Percentiles rank a stretch among this genome's conserved stretches.
Conservation (phyloP, 2,888 invertebrate genomes). For the Panzeria rudis region DNA sequence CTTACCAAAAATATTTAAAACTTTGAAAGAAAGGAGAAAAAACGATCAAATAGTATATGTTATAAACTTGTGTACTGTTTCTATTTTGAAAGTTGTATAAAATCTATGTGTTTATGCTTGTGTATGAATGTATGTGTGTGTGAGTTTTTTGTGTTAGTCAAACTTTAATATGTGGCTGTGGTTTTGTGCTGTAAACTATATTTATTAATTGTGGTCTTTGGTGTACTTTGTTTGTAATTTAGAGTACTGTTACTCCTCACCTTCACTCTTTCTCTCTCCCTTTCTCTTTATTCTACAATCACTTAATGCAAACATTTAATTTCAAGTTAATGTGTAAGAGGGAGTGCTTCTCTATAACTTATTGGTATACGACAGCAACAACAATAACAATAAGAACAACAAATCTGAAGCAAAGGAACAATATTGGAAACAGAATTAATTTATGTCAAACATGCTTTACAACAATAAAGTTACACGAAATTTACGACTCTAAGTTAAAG, state of each 20-base stretch:
- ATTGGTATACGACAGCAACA: neutral
- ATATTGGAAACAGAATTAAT: constrained; percentile 58
- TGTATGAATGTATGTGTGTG: neutral
- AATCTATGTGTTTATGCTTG: neutral
- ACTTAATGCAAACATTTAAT: neutral
- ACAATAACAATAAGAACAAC: constrained; percentile 4
- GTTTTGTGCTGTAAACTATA: constrained; percentile 39
- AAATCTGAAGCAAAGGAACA: constrained; percentile 26
- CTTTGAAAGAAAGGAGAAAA: neutral
- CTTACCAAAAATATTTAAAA: neutral
- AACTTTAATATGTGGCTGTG: constrained; percentile 14
- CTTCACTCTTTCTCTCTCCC: neutral
- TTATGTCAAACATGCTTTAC: constrained; percentile 46
- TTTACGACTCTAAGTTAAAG: constrained; percentile 19
- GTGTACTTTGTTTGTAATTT: constrained; percentile 29
- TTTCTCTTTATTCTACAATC: neutral
- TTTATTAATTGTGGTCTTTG: constrained; percentile 60
- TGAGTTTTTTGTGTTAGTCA: neutral
- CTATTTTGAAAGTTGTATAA: neutral
- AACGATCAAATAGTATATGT: neutral
- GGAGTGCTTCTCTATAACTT: neutral
- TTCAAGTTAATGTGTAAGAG: neutral
- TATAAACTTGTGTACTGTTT: neutral
- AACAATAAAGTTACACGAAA: constrained; percentile 12
- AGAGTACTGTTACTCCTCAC: too few relatives aligned